Percentiles rank a stretch among this genome's conserved stretches.
Conservation (phyloP, 2,113 vertebrate species). For the Rhinoderma darwinii region DNA sequence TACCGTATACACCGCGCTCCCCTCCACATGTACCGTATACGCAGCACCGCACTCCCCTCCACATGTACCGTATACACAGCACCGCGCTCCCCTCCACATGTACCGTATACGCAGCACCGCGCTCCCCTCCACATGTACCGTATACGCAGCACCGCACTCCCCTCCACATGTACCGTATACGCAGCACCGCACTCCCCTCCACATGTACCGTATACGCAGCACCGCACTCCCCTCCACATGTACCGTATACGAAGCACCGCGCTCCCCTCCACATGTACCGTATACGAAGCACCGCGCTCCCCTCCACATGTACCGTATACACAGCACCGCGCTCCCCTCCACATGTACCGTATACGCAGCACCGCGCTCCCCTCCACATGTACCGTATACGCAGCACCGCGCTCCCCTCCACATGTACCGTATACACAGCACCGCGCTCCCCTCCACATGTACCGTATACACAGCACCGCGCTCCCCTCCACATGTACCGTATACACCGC, state of each 20-base stretch:
- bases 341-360: too few relatives aligned
- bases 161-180: background rate
- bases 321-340: too few relatives aligned
- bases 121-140: background rate
- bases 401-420: too few relatives aligned
- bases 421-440: background rate
- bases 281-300: too few relatives aligned
- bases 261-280: too few relatives aligned
- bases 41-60: background rate
- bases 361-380: too few relatives aligned
- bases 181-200: background rate
- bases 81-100: background rate
- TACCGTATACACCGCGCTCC: background rate
- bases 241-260: too few relatives aligned
- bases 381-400: background rate
- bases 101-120: background rate
- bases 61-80: background rate
- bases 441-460: rapidly evolving
- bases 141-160: background rate
- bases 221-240: background rate
- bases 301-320: too few relatives aligned
- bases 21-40: background rate
- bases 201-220: background rate
- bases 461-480: background rate
- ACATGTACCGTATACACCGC: too few relatives aligned